Conservation (phyloP, 2,113 vertebrate species). For the Campylorhamphus procurvoides region DNA sequence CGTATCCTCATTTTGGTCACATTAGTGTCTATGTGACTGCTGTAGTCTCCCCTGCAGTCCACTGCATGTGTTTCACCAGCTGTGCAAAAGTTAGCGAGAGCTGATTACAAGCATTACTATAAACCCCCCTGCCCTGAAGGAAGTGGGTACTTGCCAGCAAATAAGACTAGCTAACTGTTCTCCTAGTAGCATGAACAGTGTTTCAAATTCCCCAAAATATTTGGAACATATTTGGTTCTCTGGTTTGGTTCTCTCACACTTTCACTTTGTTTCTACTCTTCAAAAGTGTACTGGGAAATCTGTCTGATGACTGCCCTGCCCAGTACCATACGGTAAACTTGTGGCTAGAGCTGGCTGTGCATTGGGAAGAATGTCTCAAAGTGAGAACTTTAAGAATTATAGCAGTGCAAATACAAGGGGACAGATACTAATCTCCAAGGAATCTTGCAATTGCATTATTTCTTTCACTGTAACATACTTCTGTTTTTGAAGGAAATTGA, state of each 20-base stretch:
- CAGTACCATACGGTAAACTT: neutral
- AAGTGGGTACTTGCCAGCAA: neutral
- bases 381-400: neutral
- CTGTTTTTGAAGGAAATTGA: neutral
- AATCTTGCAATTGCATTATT: neutral
- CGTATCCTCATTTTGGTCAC: neutral
- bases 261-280: neutral
- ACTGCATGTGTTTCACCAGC: neutral
- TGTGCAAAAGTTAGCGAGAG: neutral
- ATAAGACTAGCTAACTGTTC: neutral
- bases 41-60: neutral
- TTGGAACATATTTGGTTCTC: neutral
- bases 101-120: neutral
- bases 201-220: neutral
- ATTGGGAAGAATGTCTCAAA: neutral
- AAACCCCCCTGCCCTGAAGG: neutral
- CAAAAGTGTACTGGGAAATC: neutral
- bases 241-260: neutral
- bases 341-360: neutral
- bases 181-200: neutral
- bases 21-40: neutral
- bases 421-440: neutral
- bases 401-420: neutral
- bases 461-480: neutral
- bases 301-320: neutral